Evolutionary conservation across 1,140 invertebrate species (phyloP).

Genomic region (Linepithema humile): DNA sequence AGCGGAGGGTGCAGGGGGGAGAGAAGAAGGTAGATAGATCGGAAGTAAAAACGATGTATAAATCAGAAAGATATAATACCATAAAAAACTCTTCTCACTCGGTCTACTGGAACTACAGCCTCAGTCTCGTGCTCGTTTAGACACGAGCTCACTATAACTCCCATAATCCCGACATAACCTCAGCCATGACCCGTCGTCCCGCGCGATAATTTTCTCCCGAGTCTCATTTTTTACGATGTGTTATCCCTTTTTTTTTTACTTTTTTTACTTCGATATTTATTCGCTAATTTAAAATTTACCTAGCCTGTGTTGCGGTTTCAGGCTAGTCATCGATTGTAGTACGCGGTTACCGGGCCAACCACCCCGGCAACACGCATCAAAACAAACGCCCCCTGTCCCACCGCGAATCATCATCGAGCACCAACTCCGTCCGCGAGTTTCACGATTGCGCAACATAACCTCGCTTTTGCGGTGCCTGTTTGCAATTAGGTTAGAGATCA

Average conservation of each 20-base stretch:
- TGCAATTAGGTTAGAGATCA: conserved; percentile 57
- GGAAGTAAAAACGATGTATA: background rate
- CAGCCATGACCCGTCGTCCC: conserved; percentile 56
- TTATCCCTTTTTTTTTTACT: too few species aligned
- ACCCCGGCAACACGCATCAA: conserved; percentile 80
- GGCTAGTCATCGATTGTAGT: conserved; percentile 76
- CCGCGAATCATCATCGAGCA: conserved; percentile 40
- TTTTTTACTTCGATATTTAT: conserved; percentile 4
- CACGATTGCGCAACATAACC: conserved; percentile 71
- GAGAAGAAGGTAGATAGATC: too few species aligned
- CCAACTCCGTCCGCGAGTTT: conserved; percentile 25
- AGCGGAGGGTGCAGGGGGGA: background rate
- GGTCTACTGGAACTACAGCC: conserved; percentile 82
- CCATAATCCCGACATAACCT: conserved; percentile 85
- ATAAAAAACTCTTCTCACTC: conserved; percentile 83
- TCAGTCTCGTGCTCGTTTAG: conserved; percentile 87
- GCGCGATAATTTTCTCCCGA: background rate
- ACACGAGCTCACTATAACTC: conserved; percentile 90
- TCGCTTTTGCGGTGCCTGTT: conserved; percentile 43
- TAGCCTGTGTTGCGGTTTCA: conserved; percentile 26
- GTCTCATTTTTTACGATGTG: background rate
- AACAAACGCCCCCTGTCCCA: conserved; percentile 74
- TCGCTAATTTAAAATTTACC: conserved; percentile 59
- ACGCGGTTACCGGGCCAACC: conserved; percentile 83
- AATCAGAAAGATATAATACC: conserved; percentile 72